Evolutionary conservation across 2,113 vertebrate species (phyloP).

Genomic region (Gorilla gorilla): DNA sequence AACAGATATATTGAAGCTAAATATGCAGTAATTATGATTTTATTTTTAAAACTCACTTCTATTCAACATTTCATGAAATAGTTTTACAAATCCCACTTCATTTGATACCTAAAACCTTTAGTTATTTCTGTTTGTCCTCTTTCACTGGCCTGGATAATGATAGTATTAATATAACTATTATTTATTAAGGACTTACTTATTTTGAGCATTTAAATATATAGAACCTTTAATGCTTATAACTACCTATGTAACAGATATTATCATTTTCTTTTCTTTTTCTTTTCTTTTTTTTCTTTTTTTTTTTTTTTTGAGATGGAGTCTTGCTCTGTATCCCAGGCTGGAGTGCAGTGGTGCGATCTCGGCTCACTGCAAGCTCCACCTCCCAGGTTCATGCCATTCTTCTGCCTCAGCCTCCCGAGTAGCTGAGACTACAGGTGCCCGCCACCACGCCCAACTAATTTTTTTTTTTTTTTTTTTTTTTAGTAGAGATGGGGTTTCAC

Average conservation of each 20-base stretch:
- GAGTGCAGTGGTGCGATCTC: too few species aligned
- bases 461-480: too few species aligned
- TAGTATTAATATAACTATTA: neutral
- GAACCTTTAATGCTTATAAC: neutral
- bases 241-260: neutral
- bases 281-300: too few species aligned
- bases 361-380: too few species aligned
- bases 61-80: neutral
- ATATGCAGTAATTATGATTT: neutral
- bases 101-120: neutral
- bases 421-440: too few species aligned
- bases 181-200: neutral
- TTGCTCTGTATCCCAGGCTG: too few species aligned
- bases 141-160: neutral
- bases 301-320: too few species aligned
- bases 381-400: too few species aligned
- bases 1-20: neutral
- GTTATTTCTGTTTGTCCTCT: neutral
- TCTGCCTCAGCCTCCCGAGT: too few species aligned
- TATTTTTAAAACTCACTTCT: neutral
- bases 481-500: too few species aligned
- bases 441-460: too few species aligned
- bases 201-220: neutral
- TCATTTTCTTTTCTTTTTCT: neutral
- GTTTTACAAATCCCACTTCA: neutral